A percentile compares a stretch with the other conserved stretches of the same genome.
Evolutionary conservation across 2,113 vertebrate species (phyloP).

Genomic region (Tachycineta bicolor): DNA sequence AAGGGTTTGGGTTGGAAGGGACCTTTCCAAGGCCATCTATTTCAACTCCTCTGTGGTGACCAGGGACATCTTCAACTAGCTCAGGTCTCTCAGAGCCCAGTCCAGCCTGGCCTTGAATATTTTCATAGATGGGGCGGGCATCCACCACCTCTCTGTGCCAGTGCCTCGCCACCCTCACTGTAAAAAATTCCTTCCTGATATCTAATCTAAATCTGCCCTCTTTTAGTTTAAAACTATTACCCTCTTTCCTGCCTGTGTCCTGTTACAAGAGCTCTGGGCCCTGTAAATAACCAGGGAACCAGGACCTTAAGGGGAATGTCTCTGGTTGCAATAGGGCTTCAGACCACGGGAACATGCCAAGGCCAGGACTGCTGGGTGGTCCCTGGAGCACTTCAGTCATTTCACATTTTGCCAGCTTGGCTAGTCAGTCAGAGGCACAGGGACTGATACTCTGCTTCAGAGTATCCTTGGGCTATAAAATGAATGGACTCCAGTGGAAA

Average conservation of each 20-base stretch:
- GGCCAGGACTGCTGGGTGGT: neutral
- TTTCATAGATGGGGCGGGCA: neutral
- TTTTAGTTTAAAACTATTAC: neutral
- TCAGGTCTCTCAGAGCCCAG: neutral
- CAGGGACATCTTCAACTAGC: neutral
- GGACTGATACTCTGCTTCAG: neutral
- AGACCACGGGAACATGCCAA: rapidly evolving
- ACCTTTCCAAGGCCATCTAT: neutral
- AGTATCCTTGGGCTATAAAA: neutral
- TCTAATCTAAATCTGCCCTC: neutral
- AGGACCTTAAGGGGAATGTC: rapidly evolving
- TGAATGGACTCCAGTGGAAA: neutral
- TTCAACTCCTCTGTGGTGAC: neutral
- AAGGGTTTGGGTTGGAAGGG: neutral
- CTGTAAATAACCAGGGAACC: neutral
- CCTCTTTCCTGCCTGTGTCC: neutral
- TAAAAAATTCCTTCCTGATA: neutral
- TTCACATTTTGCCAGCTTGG: neutral
- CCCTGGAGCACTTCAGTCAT: rapidly evolving
- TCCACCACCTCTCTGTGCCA: neutral
- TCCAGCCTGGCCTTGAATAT: neutral
- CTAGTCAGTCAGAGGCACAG: neutral
- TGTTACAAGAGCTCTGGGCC: neutral
- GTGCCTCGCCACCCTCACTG: neutral
- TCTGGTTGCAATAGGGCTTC: neutral